These are phyloP conservation scores for Drosophila mojavensis DNA, from an alignment of 1,140 invertebrate genomes.

Conservation along the genomic window DNA sequence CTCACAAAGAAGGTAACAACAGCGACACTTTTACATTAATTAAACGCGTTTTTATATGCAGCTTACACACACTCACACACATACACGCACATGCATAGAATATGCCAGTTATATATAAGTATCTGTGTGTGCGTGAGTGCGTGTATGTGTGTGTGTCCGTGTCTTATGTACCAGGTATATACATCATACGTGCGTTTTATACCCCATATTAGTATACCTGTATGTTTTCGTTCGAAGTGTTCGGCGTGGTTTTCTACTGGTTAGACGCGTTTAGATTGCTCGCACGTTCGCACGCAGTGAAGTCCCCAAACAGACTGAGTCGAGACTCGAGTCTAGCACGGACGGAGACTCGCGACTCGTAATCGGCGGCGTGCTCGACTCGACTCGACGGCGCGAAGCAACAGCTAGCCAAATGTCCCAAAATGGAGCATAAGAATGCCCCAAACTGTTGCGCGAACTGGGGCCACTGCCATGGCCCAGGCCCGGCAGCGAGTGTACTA, in stretches of 20 bases:
- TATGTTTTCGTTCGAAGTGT: slow-evolving; percentile 26
- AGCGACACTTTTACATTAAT: slow-evolving; percentile 76
- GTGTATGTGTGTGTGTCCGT: slow-evolving; percentile 20
- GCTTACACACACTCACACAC: slow-evolving; percentile 12
- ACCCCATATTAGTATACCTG: slow-evolving; percentile 46
- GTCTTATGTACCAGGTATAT: slow-evolving; percentile 36
- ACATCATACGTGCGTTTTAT: slow-evolving; percentile 35
- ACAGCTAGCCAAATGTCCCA: slow-evolving; percentile 67
- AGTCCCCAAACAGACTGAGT: slow-evolving; percentile 78
- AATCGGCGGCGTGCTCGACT: not conserved
- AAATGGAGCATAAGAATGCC: slow-evolving; percentile 59
- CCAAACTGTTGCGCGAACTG: slow-evolving; percentile 77
- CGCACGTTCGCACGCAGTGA: slow-evolving; percentile 72
- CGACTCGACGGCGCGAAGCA: slow-evolving; percentile 56
- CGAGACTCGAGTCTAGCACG: slow-evolving; percentile 12
- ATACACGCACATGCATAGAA: slow-evolving; percentile 13
- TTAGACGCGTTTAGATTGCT: slow-evolving; percentile 37
- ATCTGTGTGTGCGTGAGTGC: slow-evolving; percentile 14
- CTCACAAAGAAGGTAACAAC: slow-evolving; percentile 44
- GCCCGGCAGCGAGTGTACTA: slow-evolving; percentile 49
- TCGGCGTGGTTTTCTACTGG: slow-evolving; percentile 25
- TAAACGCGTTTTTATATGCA: slow-evolving; percentile 78
- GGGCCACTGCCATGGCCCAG: slow-evolving; percentile 36
- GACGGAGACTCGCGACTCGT: not conserved
- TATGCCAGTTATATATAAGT: slow-evolving; percentile 13